Percentiles rank a stretch among this genome's conserved stretches.
Conservation (phyloP, 2,888 invertebrate species). For the Sisyra terminalis region DNA sequence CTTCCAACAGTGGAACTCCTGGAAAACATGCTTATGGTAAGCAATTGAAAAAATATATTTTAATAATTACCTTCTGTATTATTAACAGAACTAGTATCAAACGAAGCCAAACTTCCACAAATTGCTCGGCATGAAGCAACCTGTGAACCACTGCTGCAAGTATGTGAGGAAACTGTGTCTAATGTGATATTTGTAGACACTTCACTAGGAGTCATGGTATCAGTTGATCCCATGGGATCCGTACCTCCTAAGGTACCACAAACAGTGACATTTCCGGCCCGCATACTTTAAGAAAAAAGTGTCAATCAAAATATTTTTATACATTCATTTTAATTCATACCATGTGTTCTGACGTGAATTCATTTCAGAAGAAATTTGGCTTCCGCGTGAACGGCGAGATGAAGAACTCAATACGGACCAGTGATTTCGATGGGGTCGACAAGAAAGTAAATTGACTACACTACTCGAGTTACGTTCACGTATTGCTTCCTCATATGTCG, state of each 20-base stretch:
- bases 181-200: constrained; percentile 34
- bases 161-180: constrained; percentile 31
- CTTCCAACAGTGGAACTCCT: constrained; percentile 28
- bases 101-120: constrained; percentile 36
- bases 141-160: constrained; percentile 28
- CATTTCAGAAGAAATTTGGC: constrained; percentile 19
- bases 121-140: constrained; percentile 33
- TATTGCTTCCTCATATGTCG: constrained; percentile 33
- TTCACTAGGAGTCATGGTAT: constrained; percentile 34
- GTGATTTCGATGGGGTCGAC: constrained; percentile 22
- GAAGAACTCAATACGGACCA: constrained; percentile 23
- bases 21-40: constrained; percentile 9
- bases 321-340: constrained; percentile 18
- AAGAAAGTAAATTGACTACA: constrained; percentile 16
- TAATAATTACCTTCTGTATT: constrained; percentile 34
- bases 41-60: not conserved
- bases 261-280: constrained; percentile 11
- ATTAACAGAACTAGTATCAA: constrained; percentile 29
- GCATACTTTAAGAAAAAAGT: too few relatives aligned
- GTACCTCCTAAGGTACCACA: constrained; percentile 18
- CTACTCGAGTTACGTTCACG: constrained; percentile 18
- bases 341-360: constrained; percentile 26
- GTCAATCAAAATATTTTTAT: not conserved
- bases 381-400: constrained; percentile 19
- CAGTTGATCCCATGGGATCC: constrained; percentile 33